These are phyloP conservation scores for Tigriopus californicus DNA, from an alignment of 2,888 invertebrate species.

Conservation along the genomic window DNA sequence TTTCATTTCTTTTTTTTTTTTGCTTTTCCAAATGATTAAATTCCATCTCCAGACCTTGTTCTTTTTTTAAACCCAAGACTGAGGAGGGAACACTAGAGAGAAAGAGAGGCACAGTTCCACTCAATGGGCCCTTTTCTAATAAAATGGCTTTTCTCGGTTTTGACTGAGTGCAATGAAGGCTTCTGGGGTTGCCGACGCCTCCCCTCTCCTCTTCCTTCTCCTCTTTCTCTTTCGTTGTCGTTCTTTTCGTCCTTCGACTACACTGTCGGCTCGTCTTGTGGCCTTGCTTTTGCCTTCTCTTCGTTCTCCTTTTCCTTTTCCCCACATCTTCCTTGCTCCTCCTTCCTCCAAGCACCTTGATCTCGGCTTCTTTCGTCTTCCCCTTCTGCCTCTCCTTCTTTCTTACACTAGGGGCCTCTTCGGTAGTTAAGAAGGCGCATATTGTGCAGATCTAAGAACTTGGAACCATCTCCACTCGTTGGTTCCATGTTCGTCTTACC, in stretches of 20 bases:
- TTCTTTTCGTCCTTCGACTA: no score
- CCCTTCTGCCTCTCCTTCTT: not conserved
- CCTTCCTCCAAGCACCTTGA: no score
- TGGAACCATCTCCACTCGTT: not conserved
- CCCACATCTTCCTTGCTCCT: not conserved
- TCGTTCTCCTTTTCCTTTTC: not conserved
- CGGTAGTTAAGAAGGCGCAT: not conserved
- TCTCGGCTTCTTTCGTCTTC: not conserved
- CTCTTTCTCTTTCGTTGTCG: not conserved
- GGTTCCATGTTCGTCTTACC: not conserved
- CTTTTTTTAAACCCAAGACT: no score
- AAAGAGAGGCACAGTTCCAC: no score
- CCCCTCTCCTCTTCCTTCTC: not conserved
- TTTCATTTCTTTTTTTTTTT: no score
- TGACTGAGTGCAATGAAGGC: no score
- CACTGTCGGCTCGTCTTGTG: not conserved
- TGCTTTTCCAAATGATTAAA: no score
- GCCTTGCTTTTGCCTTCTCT: not conserved
- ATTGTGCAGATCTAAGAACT: no score
- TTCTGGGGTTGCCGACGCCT: not conserved
- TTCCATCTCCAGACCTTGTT: no score
- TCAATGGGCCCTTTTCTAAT: no score
- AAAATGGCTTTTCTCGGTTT: no score
- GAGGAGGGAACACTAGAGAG: no score
- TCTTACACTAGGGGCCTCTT: not conserved